A percentile compares a stretch with the other conserved stretches of the same genome.
phyloP scores from a whole-genome alignment of 2,888 invertebrate species.

The Tachina fera region DNA sequence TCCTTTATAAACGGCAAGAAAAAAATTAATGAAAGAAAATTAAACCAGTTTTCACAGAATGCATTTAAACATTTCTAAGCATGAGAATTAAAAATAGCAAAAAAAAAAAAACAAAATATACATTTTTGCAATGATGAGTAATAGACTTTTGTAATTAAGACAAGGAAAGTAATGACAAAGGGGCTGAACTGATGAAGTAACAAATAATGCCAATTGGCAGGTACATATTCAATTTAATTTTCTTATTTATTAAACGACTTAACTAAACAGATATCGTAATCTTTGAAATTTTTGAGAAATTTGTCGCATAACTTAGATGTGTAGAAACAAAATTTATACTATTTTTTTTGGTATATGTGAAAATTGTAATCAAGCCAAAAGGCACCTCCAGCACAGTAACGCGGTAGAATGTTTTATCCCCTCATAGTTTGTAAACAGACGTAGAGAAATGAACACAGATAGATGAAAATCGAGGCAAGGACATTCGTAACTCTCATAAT shows the following conservation, averaged over 20 bases:
- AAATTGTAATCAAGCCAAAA: no score
- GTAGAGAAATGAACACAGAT: no score
- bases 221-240: not conserved
- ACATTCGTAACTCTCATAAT: no score
- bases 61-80: slow-evolving; percentile 50
- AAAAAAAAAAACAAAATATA: slow-evolving; percentile 38
- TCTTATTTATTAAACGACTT: not conserved
- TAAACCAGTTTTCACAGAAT: slow-evolving; percentile 62
- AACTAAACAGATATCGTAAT: not conserved
- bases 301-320: no score
- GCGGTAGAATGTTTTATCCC: no score
- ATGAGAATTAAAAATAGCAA: slow-evolving; percentile 50
- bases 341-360: no score
- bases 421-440: no score
- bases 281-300: not conserved
- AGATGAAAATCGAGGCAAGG: no score
- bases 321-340: no score
- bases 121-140: slow-evolving; percentile 1
- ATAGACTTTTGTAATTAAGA: slow-evolving; percentile 16
- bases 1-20: slow-evolving; percentile 53
- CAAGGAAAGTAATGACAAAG: slow-evolving; percentile 32
- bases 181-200: slow-evolving; percentile 7
- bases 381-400: no score
- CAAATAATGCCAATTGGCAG: slow-evolving; percentile 57
- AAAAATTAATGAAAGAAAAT: not conserved